Evolutionary conservation across 2,888 invertebrate species (phyloP).

Genomic region (Philopedon plagiatum): DNA sequence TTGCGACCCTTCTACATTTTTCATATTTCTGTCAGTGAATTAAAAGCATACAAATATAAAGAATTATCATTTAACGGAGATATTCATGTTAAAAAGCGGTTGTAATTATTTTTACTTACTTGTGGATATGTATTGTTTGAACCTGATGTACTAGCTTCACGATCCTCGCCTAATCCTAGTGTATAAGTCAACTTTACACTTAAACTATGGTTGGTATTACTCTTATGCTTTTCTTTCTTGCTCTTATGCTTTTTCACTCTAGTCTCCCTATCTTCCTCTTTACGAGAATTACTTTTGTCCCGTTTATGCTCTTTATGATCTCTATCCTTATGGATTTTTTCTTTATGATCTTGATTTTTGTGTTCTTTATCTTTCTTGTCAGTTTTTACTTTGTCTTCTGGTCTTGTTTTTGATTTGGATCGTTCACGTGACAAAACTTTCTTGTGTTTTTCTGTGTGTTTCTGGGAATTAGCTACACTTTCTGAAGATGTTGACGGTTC

Average conservation of each 20-base stretch:
- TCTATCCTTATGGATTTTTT: conserved; percentile 19
- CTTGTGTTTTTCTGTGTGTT: conserved; percentile 20
- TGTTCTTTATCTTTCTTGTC: conserved; percentile 42
- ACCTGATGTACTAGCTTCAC: conserved; percentile 56
- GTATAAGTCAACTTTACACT: conserved; percentile 28
- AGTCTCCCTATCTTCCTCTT: conserved; percentile 34
- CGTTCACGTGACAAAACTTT: conserved; percentile 14
- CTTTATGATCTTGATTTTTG: conserved; percentile 27
- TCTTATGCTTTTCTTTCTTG: conserved; percentile 33
- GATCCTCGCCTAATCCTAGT: conserved; percentile 43
- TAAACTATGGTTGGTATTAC: conserved; percentile 21
- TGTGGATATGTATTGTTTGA: conserved; percentile 59
- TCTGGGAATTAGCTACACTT: conserved; percentile 6
- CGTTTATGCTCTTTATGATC: conserved; percentile 46
- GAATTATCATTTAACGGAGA: too few relatives aligned
- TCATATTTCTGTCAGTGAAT: too few relatives aligned
- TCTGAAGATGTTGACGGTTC: conserved; percentile 36
- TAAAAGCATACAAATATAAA: not conserved
- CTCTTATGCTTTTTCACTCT: conserved; percentile 24
- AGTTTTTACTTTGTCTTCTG: conserved; percentile 46
- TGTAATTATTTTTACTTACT: conserved; percentile 53
- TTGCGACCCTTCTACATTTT: too few relatives aligned
- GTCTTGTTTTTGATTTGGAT: conserved; percentile 40
- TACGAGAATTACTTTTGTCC: conserved; percentile 43
- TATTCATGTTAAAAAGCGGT: not conserved